Evolutionary conservation across 2,888 invertebrate genomes (phyloP).

Genomic region (Argyra leucocephala): DNA sequence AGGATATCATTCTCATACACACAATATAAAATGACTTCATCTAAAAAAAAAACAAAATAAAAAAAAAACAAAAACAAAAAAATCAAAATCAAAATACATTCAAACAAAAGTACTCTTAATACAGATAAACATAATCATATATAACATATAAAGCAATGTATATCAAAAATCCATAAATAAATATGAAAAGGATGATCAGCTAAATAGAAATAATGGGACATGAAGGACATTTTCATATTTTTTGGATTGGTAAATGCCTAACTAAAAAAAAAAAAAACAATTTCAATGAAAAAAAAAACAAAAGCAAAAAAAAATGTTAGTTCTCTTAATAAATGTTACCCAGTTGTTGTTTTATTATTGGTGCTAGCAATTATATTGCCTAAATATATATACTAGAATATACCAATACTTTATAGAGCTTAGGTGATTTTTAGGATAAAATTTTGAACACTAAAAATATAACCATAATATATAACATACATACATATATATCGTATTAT

Average conservation of each 20-base stretch:
- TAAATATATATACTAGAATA: no score
- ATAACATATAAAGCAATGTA: background rate
- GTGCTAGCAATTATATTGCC: no score
- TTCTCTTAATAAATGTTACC: no score
- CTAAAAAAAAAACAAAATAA: no score
- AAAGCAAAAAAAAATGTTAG: no score
- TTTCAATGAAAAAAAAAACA: no score
- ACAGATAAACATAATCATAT: background rate
- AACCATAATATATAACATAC: background rate
- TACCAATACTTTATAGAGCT: background rate
- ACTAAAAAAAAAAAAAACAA: background rate
- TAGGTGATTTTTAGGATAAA: background rate
- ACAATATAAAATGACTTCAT: no score
- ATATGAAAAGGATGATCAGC: background rate
- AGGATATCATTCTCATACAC: no score
- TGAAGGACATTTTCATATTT: constrained; percentile 6
- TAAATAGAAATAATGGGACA: constrained; percentile 6
- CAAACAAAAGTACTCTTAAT: background rate
- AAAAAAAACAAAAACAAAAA: no score
- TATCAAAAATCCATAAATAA: background rate
- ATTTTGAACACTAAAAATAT: background rate
- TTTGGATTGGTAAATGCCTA: background rate
- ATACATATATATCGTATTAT: background rate
- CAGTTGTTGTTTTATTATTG: no score
- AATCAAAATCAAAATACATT: no score